phyloP scores from a whole-genome alignment of 2,797 vertebrate species.

The Lithobates pipiens region DNA sequence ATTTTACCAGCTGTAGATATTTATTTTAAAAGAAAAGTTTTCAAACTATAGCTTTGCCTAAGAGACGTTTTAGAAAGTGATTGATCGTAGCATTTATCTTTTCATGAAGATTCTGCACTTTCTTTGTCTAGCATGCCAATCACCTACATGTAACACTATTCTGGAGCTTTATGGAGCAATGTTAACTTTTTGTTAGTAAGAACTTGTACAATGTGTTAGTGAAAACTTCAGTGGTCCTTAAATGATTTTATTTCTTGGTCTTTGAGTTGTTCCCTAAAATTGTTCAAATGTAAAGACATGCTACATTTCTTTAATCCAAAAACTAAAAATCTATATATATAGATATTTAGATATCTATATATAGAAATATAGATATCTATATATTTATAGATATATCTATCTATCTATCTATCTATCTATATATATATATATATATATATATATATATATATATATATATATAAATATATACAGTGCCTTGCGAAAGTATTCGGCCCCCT shows the following conservation, averaged over 20 bases:
- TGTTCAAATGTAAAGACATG: no score
- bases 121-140: constrained; percentile 24
- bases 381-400: no score
- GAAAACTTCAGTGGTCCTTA: neutral
- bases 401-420: no score
- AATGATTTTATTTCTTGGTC: neutral
- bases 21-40: neutral
- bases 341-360: no score
- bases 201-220: neutral
- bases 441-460: no score
- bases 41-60: constrained; percentile 12
- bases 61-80: constrained; percentile 13
- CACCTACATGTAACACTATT: constrained; percentile 2
- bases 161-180: neutral
- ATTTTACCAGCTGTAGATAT: neutral
- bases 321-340: no score
- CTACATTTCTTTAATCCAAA: no score
- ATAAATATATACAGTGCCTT: no score
- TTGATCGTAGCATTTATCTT: constrained; percentile 11
- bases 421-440: no score
- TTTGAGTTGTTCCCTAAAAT: neutral
- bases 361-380: no score
- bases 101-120: neutral
- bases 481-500: no score
- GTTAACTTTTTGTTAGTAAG: neutral